Base-by-base conservation (phyloP, 2,888 invertebrate species). In the Pseudolycoriella hygida region DNA sequence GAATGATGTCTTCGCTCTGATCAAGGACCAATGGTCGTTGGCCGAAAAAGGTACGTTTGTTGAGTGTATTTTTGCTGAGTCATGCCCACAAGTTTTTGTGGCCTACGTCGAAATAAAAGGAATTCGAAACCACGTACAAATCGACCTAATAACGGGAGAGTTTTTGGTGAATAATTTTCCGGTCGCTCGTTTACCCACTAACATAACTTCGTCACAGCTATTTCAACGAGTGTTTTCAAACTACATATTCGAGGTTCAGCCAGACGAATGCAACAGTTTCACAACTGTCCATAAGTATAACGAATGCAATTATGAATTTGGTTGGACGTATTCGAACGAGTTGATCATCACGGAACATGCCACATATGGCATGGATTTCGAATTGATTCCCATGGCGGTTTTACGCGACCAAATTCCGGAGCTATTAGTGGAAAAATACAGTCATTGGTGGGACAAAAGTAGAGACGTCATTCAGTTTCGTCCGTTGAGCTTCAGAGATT, bases 141-240 rank as follows among this genome's bases (percentile, higher is more conserved):
- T 43, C 5, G 43, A 43, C 15, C 3, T 43, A 15, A 17, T 43
- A 2, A 20, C 19, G 8, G 43, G 43, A 4, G 2, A 5, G 14
- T 43, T 43, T 38, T 15, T 43, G 5, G 43, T 43, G 4, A 14
- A 43, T 20, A 20, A 14, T 15, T 38, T 43, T n/a, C 38, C 43
- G 14, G 38, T 43, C 11, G 2, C 38, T 3, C 37, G 43, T 5
- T 20, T 43, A 3, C 37, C 43, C 2, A 6, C 2, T 14, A 20
- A 37, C 2, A 43, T 43, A n/a, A 19, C 19, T 2, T 5, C 18
- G 2, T 19, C 20, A 11, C 6, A 3, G 32, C 5, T 43, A 8
- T 43, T 14, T 20, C 17, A 38, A 3, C 2, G 34, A 18, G 12
- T 43, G 1, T 43, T 43, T 14, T 18, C 19, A 2, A 20, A 34